Evolutionary conservation across 2,113 vertebrate genomes (phyloP).

Genomic region (Cnemophilus loriae): DNA sequence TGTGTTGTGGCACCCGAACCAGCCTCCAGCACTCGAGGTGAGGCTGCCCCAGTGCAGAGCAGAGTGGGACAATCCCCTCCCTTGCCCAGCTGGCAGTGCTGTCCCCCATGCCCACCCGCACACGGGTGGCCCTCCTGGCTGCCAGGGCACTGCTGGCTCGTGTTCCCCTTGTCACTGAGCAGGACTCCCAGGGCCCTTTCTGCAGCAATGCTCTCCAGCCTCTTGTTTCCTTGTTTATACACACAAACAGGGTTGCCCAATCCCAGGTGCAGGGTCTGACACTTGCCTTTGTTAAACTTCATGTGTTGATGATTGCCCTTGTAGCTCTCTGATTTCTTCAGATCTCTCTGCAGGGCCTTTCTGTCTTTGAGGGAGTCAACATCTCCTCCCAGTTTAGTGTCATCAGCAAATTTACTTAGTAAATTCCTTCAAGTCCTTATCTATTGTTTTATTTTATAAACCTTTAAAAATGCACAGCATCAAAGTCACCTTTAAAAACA

Average conservation of each 20-base stretch:
- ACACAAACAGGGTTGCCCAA: too few relatives aligned
- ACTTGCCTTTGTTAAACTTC: background rate
- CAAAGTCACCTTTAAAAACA: background rate
- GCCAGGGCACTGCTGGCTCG: background rate
- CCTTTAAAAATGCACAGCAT: background rate
- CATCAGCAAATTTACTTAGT: background rate
- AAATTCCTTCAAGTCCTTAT: background rate
- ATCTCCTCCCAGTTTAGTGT: background rate
- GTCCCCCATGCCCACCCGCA: background rate
- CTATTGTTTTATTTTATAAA: background rate
- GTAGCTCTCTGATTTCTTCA: background rate
- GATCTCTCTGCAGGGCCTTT: background rate
- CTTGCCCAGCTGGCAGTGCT: rapidly evolving
- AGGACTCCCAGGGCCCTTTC: rapidly evolving
- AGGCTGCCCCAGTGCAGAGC: background rate
- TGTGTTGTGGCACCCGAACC: background rate
- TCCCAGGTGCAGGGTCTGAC: background rate
- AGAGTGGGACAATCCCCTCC: background rate
- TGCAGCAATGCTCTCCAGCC: background rate
- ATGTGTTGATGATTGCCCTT: background rate
- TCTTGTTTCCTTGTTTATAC: background rate
- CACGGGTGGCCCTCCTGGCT: background rate
- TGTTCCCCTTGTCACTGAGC: rapidly evolving
- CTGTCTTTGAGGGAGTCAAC: background rate
- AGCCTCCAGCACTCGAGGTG: background rate